Evolutionary conservation across 2,113 vertebrate genomes (phyloP).

Genomic region (Scomber colias): DNA sequence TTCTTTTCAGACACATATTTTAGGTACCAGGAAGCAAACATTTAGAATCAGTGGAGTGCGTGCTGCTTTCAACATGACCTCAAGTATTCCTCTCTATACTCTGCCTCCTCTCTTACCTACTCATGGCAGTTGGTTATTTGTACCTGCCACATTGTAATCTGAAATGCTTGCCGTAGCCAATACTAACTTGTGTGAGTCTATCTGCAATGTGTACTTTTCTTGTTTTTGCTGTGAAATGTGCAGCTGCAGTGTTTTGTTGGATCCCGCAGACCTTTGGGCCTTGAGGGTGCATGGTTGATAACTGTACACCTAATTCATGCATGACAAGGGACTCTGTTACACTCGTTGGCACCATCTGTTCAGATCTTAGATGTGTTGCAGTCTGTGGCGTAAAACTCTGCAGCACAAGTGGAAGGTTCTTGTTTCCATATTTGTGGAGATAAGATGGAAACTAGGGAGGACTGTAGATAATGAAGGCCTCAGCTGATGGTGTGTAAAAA

Average conservation of each 20-base stretch:
- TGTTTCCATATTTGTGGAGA: slow-evolving; percentile 24
- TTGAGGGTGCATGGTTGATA: neutral
- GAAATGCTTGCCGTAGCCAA: neutral
- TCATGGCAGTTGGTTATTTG: neutral
- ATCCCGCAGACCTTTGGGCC: slow-evolving; percentile 33
- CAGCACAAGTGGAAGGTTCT: neutral
- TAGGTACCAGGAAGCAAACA: neutral
- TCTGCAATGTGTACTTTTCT: slow-evolving; percentile 16
- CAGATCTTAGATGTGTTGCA: neutral
- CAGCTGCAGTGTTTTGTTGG: slow-evolving; percentile 34
- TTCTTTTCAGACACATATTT: neutral
- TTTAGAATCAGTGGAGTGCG: neutral
- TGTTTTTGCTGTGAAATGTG: neutral
- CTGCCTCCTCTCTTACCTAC: neutral
- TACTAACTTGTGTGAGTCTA: neutral
- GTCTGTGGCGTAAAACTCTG: neutral
- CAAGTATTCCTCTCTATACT: neutral
- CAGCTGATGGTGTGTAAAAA: slow-evolving; percentile 1
- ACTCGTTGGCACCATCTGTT: slow-evolving; percentile 39
- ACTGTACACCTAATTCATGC: slow-evolving; percentile 19
- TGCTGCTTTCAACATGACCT: neutral
- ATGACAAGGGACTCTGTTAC: slow-evolving; percentile 26
- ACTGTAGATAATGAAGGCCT: slow-evolving; percentile 13
- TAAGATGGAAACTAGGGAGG: slow-evolving; percentile 28
- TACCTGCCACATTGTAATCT: neutral